A percentile compares a stretch with the other conserved stretches of the same genome.
These are phyloP conservation scores for Nyctereutes procyonoides DNA, from an alignment of 2,113 vertebrate genomes.

Conservation along the genomic window DNA sequence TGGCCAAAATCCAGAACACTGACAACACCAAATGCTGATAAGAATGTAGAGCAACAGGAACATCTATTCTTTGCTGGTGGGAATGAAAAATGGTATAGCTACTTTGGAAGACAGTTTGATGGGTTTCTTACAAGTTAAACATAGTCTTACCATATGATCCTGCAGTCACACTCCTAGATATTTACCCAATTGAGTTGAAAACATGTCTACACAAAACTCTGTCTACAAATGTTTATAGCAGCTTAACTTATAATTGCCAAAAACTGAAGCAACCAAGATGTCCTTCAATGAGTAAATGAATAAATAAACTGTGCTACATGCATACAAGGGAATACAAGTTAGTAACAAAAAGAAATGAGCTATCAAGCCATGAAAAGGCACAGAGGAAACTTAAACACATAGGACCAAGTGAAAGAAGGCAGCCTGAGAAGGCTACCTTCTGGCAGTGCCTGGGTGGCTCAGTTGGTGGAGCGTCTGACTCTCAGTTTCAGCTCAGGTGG, in stretches of 20 bases:
- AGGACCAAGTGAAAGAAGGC: background rate
- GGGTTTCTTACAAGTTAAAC: slow-evolving; percentile 45
- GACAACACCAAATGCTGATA: background rate
- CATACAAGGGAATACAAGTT: background rate
- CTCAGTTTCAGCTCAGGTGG: background rate
- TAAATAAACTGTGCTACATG: background rate
- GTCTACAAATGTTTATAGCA: background rate
- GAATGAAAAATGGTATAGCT: background rate
- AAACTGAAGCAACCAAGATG: background rate
- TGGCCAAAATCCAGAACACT: background rate
- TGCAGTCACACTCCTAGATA: background rate
- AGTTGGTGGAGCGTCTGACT: background rate
- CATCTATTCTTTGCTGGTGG: background rate
- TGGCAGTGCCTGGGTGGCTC: background rate
- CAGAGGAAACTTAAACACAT: background rate
- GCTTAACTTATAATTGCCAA: background rate
- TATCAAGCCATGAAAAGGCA: background rate
- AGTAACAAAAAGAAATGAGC: background rate
- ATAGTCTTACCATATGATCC: background rate
- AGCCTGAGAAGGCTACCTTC: background rate
- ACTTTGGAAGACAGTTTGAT: background rate
- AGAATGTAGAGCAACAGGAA: background rate
- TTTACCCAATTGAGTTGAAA: background rate
- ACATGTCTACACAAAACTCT: background rate
- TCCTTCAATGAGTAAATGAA: background rate